A percentile compares a stretch with the other conserved stretches of the same genome.
phyloP scores from a whole-genome alignment of 2,797 vertebrate genomes.

The Cyprinella venusta region DNA sequence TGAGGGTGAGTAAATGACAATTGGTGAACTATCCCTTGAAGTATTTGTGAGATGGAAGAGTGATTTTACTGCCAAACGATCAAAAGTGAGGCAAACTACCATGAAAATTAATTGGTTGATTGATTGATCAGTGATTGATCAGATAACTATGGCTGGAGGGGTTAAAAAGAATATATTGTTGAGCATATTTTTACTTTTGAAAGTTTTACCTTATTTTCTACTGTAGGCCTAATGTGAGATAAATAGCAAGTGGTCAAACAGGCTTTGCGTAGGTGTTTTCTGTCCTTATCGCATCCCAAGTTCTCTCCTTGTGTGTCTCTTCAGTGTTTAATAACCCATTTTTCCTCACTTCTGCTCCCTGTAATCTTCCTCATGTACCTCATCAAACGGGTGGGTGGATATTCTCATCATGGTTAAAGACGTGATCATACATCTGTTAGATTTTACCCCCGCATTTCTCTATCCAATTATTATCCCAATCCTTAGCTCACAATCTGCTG shows the following conservation, averaged over 20 bases:
- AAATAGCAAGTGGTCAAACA: neutral
- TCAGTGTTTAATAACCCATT: neutral
- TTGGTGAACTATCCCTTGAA: neutral
- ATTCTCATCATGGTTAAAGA: constrained; percentile 17
- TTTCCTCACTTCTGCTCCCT: constrained; percentile 13
- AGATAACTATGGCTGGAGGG: neutral
- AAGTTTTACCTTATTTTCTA: neutral
- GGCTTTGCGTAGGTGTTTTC: neutral
- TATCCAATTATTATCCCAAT: constrained; percentile 6
- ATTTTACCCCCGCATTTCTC: constrained; percentile 21
- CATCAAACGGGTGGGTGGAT: constrained; percentile 9
- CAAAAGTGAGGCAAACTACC: neutral
- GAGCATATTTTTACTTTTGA: constrained; percentile 2
- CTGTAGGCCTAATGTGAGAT: neutral
- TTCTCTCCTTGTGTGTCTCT: neutral
- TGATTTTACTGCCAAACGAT: neutral
- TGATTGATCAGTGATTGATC: neutral
- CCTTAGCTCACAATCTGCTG: neutral
- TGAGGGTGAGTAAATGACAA: neutral
- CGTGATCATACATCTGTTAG: constrained; percentile 23
- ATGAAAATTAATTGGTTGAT: neutral
- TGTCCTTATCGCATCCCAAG: neutral
- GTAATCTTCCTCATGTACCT: constrained; percentile 27
- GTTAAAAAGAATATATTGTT: neutral
- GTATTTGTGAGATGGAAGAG: neutral